phyloP scores from a whole-genome alignment of 2,888 invertebrate genomes.

The Rotaria sp. region DNA sequence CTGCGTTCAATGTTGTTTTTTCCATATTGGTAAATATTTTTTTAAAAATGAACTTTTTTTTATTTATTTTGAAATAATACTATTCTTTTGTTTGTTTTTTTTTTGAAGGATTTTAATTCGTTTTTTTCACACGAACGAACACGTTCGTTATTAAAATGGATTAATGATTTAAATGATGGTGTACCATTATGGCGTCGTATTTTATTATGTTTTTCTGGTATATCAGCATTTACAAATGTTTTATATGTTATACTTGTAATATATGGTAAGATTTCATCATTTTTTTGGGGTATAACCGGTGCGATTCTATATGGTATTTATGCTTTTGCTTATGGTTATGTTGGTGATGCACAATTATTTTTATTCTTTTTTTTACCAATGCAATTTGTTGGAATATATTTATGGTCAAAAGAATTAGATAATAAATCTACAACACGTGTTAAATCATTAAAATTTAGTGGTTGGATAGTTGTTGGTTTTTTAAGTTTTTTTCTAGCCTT shows the following conservation, averaged over 20 bases:
- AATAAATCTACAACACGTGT: not conserved
- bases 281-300: not conserved
- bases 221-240: not conserved
- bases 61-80: no score
- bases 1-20: not conserved
- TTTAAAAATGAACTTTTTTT: not conserved
- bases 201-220: not conserved
- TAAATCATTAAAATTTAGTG: not conserved
- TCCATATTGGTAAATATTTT: not conserved
- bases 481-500: not conserved
- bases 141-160: not conserved
- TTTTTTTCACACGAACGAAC: not conserved
- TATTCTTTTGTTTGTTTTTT: not conserved
- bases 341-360: conserved; percentile 8
- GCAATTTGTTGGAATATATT: not conserved
- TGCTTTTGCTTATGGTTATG: conserved; percentile 16
- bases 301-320: not conserved
- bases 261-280: not conserved
- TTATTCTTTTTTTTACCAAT: conserved; percentile 2
- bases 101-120: conserved; percentile 8
- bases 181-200: not conserved
- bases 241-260: conserved; percentile 2
- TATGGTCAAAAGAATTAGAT: conserved; percentile 27
- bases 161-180: not conserved
- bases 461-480: not conserved